Conservation (phyloP, 2,113 vertebrate genomes). For the Eptesicus fuscus region DNA sequence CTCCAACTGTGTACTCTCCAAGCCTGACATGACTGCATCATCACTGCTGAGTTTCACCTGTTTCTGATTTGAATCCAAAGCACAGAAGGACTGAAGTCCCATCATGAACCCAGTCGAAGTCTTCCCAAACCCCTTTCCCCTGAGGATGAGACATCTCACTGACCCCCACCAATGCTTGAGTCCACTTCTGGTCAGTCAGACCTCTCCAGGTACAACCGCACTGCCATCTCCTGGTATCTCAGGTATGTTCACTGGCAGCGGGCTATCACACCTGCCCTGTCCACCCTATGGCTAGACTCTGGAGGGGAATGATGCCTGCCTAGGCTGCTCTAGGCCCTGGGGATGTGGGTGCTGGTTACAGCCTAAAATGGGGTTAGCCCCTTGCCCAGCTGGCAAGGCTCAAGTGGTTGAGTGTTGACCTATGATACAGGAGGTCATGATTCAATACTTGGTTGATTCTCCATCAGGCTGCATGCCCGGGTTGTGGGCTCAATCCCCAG, state of each 20-base stretch:
- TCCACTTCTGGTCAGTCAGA: not conserved
- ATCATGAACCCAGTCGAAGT: not conserved
- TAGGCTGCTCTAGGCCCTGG: not conserved
- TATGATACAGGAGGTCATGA: too few species aligned
- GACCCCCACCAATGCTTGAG: not conserved
- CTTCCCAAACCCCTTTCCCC: not conserved
- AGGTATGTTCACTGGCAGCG: not conserved
- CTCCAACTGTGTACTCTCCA: not conserved
- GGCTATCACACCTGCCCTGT: not conserved
- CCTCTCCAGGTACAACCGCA: not conserved
- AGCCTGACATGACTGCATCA: rapidly evolving
- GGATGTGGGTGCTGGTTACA: not conserved
- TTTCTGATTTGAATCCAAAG: not conserved
- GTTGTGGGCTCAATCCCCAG: too few species aligned
- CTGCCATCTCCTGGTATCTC: not conserved
- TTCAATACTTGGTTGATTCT: too few species aligned
- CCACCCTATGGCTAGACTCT: not conserved
- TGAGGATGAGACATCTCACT: not conserved
- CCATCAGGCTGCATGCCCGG: too few species aligned
- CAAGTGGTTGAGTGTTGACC: too few species aligned
- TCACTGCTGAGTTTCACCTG: not conserved
- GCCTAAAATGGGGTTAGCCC: not conserved
- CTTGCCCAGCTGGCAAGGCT: not conserved
- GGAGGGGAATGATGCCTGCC: too few species aligned
- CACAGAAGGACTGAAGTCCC: not conserved